Evolutionary conservation across 2,113 vertebrate species (phyloP).

Genomic region (Alethe castanea): DNA sequence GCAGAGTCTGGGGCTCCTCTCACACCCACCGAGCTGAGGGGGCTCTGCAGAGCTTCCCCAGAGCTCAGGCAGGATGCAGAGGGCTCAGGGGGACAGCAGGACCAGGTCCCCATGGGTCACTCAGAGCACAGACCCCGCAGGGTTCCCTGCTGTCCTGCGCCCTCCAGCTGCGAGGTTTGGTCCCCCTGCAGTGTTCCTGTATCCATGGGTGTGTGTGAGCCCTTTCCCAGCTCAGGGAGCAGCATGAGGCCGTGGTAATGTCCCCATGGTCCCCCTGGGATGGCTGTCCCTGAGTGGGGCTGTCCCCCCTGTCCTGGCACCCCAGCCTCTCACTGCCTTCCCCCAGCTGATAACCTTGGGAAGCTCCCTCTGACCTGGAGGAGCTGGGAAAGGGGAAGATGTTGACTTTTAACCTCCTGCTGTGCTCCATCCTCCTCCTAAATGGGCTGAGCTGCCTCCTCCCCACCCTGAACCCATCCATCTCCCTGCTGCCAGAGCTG

Average conservation of each 20-base stretch:
- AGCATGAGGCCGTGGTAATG: rapidly evolving
- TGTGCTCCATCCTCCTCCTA: not conserved
- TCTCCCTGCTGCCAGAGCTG: not conserved
- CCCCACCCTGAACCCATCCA: not conserved
- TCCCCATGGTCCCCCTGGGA: rapidly evolving
- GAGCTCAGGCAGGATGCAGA: not conserved
- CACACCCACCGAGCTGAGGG: not conserved
- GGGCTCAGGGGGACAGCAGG: not conserved
- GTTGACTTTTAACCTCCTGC: conserved; percentile 19
- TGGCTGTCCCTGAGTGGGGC: not conserved
- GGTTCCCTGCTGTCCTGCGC: not conserved
- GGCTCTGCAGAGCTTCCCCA: not conserved
- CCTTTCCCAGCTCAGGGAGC: not conserved
- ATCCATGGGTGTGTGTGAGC: not conserved
- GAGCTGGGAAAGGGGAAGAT: not conserved
- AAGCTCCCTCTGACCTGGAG: not conserved
- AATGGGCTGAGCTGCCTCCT: not conserved
- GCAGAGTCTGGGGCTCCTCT: not conserved
- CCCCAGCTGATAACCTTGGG: conserved; percentile 10
- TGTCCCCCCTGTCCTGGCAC: not conserved
- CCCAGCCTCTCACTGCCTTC: not conserved
- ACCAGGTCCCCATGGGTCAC: not conserved
- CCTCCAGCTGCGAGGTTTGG: not conserved
- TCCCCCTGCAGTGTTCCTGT: rapidly evolving
- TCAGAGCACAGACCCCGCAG: rapidly evolving